Evolutionary conservation across 2,797 vertebrate species (phyloP).

Genomic region (Knipowitschia caucasica): DNA sequence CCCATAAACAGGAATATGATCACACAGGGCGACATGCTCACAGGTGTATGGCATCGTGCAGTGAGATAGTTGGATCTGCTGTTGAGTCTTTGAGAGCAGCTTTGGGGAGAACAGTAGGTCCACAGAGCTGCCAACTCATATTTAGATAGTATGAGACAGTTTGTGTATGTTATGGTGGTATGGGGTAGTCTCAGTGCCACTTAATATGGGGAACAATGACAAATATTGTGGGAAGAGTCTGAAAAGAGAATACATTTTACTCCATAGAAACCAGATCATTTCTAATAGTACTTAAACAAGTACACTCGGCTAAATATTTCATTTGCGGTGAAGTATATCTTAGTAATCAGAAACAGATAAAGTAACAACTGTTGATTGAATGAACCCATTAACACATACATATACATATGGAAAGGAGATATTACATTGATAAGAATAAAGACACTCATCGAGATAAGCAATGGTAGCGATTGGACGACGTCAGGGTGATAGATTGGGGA

Average conservation of each 20-base stretch:
- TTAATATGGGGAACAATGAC: slow-evolving; percentile 12
- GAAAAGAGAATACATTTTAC: too few species aligned
- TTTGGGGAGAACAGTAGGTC: slow-evolving; percentile 25
- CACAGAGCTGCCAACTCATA: slow-evolving; percentile 35
- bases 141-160: slow-evolving; percentile 22
- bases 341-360: not conserved
- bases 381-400: slow-evolving; percentile 1
- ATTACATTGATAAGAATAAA: slow-evolving; percentile 11
- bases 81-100: slow-evolving; percentile 21
- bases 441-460: slow-evolving; percentile 21
- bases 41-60: slow-evolving; percentile 6
- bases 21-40: slow-evolving; percentile 6
- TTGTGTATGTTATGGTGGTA: not conserved
- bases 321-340: not conserved
- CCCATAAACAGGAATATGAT: slow-evolving; percentile 20
- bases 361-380: not conserved
- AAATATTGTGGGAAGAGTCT: not conserved
- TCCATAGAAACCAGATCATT: not conserved
- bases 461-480: slow-evolving; percentile 20
- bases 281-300: not conserved
- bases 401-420: slow-evolving; percentile 5
- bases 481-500: slow-evolving; percentile 58
- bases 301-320: not conserved
- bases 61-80: slow-evolving; percentile 10
- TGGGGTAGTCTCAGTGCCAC: slow-evolving; percentile 2